Evolutionary conservation across 1,140 invertebrate genomes (phyloP).

Genomic region (Asbolus verrucosus): DNA sequence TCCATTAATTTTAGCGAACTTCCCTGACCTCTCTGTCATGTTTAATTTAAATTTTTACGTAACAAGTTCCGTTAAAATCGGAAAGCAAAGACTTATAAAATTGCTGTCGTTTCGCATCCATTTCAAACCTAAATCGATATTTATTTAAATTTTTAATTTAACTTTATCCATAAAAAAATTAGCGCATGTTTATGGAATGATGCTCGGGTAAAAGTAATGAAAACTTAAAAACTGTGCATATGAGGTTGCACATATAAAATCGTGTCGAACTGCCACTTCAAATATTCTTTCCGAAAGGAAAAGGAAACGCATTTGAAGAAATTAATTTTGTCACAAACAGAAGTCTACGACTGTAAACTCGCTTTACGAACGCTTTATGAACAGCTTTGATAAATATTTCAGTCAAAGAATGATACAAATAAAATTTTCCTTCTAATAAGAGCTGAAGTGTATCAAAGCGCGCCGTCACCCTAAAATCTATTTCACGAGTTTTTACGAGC

Average conservation of each 20-base stretch:
- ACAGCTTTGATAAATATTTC: constrained; percentile 31
- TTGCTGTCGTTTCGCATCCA: background rate
- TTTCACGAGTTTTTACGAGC: constrained; percentile 1
- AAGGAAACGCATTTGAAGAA: constrained; percentile 2
- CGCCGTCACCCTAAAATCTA: too few relatives aligned
- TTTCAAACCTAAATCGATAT: constrained; percentile 13
- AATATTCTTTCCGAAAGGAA: too few relatives aligned
- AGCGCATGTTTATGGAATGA: constrained; percentile 5
- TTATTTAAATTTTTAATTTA: constrained; percentile 4
- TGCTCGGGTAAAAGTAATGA: background rate
- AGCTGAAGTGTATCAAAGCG: constrained; percentile 3
- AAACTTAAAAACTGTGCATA: too few relatives aligned
- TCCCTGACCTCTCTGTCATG: background rate
- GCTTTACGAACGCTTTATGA: constrained; percentile 2
- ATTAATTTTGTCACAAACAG: constrained; percentile 30
- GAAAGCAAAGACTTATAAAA: background rate
- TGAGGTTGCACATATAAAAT: too few relatives aligned
- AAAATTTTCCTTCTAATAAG: constrained; percentile 41
- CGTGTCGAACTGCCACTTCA: too few relatives aligned
- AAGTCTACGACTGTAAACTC: constrained; percentile 21
- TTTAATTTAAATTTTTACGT: constrained; percentile 7
- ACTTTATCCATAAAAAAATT: background rate
- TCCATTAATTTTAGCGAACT: constrained; percentile 6
- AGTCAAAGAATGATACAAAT: constrained; percentile 13
- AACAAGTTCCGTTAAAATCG: constrained; percentile 4